Evolutionary conservation across 2,113 vertebrate genomes (phyloP).

Genomic region (Ptyas mucosa): DNA sequence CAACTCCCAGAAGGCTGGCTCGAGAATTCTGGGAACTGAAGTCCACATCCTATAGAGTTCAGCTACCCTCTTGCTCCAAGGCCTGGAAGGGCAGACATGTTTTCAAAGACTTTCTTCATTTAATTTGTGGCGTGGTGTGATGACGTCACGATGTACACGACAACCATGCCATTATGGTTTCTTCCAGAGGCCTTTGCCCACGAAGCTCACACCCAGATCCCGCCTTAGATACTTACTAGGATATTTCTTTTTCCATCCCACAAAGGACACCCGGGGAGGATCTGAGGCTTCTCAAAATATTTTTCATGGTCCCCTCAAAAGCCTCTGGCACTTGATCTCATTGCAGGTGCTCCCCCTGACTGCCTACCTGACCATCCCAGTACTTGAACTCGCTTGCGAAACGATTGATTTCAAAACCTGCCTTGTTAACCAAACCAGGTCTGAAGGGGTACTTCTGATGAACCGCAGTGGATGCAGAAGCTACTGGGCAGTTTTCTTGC

Average conservation of each 20-base stretch:
- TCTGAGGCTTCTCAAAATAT: background rate
- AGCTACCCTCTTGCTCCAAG: background rate
- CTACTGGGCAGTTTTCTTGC: conserved; percentile 76
- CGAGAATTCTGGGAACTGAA: background rate
- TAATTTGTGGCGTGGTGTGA: background rate
- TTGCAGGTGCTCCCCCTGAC: conserved; percentile 77
- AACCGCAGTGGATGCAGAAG: conserved; percentile 74
- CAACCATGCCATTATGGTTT: background rate
- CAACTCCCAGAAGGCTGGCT: background rate
- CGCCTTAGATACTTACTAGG: background rate
- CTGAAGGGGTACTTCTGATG: conserved; percentile 69
- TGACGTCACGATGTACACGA: background rate
- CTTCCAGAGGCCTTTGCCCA: background rate
- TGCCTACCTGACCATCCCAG: conserved; percentile 72
- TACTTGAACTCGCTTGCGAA: conserved; percentile 74
- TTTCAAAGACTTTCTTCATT: background rate
- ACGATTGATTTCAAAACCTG: conserved; percentile 80
- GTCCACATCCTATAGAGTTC: background rate
- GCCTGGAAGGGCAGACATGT: background rate
- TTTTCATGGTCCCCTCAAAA: background rate
- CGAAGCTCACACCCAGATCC: background rate
- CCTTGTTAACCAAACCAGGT: conserved; percentile 69
- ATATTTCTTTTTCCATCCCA: background rate
- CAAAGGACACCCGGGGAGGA: background rate
- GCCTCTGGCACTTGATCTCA: background rate